Evolutionary conservation across 2,797 vertebrate species (phyloP).

Genomic region (Myripristis murdjan): DNA sequence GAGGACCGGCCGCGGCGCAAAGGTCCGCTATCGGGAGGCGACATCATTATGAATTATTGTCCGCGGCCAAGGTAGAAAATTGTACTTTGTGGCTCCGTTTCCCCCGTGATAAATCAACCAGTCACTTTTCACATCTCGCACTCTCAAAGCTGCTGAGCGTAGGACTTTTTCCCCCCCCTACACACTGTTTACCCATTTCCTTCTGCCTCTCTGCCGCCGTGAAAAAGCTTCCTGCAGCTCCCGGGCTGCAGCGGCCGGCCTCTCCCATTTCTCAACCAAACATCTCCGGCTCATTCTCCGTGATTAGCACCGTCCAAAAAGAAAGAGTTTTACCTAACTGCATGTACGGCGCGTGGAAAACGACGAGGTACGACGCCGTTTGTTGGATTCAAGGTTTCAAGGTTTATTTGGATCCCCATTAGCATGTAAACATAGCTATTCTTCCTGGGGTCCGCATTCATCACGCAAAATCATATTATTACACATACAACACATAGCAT

Average conservation of each 20-base stretch:
- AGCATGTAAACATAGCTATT: too few species aligned
- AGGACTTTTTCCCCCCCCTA: slow-evolving; percentile 82
- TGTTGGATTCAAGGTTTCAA: too few species aligned
- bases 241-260: slow-evolving; percentile 53
- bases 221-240: slow-evolving; percentile 74
- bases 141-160: slow-evolving; percentile 95
- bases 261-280: slow-evolving; percentile 52
- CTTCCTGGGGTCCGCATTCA: too few species aligned
- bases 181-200: slow-evolving; percentile 69
- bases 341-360: too few species aligned
- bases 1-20: slow-evolving; percentile 83
- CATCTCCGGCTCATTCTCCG: slow-evolving; percentile 49
- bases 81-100: slow-evolving; percentile 98
- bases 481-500: too few species aligned
- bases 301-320: slow-evolving; percentile 42
- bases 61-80: slow-evolving; percentile 99
- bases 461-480: too few species aligned
- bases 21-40: slow-evolving; percentile 96
- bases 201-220: slow-evolving; percentile 35
- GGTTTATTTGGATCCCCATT: too few species aligned
- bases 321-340: too few species aligned
- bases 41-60: slow-evolving; percentile 99
- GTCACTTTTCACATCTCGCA: slow-evolving; percentile 93
- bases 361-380: too few species aligned
- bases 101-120: slow-evolving; percentile 97